Evolutionary conservation across 2,797 vertebrate genomes (phyloP), one percentile per base, ranked within the genome.

Genomic region (Molossus molossus): DNA sequence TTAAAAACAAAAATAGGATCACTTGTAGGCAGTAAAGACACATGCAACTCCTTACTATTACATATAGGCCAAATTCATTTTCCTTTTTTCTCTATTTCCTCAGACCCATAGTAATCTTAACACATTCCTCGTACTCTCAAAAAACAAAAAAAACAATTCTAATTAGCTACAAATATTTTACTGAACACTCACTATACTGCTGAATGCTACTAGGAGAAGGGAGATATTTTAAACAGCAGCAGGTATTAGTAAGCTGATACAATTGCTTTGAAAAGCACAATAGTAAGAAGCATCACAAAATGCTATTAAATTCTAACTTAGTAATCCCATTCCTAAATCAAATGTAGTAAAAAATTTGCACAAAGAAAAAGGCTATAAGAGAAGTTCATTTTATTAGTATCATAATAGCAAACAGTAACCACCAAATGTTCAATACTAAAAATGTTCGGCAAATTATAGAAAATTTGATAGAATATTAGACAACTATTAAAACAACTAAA

Each of bases 221-320:
- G 15, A 94, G 15, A 40, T 25, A 79, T 64, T 87, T 89, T 88
- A 82, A 81, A 87, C 60, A 67, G 25, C 3, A 86, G 53, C 10
- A 82, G 40, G 1, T n/a, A 76, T 76, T 40, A 94, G 20, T 85
- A 79, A 82, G 20, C 18, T 48, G 33, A 17, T 37, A 79, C 4
- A 75, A 82, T 67, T 93, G 67, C 65, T 96, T 76, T 91, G 27
- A 90, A 95, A 90, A 90, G 17, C 18, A 93, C 50, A 62, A 62
- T 0, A 70, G n/a, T 53, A 86, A 17, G 64, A 73, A 87, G 17
- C 48, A 20, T 62, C 15, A 91, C 1, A 76, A 93, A 79, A 67
- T 84, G 40, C 25, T 87, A 87, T 77, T 81, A 94, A 94, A 90
- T 85, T 13, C 53, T 96, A 94, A 95, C 25, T 45, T 15, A 50